Base-by-base conservation (phyloP, 92 coral and sea anemone genomes). In the Actinostola sp. region DNA sequence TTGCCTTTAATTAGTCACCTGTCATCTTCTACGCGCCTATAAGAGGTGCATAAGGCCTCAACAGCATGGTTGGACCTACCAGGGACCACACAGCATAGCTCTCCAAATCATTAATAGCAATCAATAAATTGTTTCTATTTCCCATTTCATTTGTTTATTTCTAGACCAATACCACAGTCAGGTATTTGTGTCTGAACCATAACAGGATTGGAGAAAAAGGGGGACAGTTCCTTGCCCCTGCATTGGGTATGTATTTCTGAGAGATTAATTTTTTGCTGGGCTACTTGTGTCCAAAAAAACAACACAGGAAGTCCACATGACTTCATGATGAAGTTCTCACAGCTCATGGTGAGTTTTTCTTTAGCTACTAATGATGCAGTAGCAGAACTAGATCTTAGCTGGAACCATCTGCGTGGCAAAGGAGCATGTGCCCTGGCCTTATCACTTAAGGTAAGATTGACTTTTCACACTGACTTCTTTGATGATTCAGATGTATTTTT, bases 351-450 rank as follows among this genome's bases (percentile, higher is more conserved):
- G 63, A 8, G 11, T 56, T 56, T 24, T 49, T 21, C n/a, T 63
- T 71, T 50, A 94, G 98, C 97, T 59, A 84, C 97, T 25, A 94
- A 94, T 67, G 98, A 92, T 29, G 67, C 90, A 26, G 53, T 94
- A 71, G 67, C 73, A 35, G 92, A 91, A 59, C 75, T 94, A 52
- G 89, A 94, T 67, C 72, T 94, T 44, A 89, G 95, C 73, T 94
- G 98, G 98, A 94, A 94, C 75, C 98, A 94, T 73, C 91, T 94
- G 24, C 86, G 98, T 43, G 81, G 84, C 65, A 94, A 88, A 48
- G 98, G 98, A 25, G 98, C 98, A 34, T 92, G 93, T 67, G 89
- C 97, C 41, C 61, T 94, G 46, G 98, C 98, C 3, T 72, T 92
- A 23, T 92, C 98, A 61, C 83, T 94, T 3, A 94, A 94, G 98